Evolutionary conservation across 2,113 vertebrate species (phyloP).

Genomic region (Prionailurus viverrinus): DNA sequence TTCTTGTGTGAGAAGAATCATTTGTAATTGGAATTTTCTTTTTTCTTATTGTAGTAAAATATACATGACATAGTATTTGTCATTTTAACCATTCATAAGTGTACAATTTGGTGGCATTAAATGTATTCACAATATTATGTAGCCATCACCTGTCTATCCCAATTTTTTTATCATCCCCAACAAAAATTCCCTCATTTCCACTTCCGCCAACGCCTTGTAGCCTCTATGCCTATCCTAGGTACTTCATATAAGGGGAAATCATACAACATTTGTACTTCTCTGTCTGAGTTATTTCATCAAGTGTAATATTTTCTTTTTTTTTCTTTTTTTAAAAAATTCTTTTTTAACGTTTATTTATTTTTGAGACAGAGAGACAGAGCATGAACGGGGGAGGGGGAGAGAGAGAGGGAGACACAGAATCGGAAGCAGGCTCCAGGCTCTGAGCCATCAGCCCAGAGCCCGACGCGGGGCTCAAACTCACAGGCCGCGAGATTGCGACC

Average conservation of each 20-base stretch:
- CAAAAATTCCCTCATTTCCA: not conserved
- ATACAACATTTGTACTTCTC: not conserved
- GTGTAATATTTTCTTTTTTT: not conserved
- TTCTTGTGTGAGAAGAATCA: not conserved
- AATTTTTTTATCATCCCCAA: not conserved
- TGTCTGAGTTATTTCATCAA: slow-evolving; percentile 36
- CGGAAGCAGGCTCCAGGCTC: no score
- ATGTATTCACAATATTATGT: not conserved
- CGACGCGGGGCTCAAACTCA: no score
- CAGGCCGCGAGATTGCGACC: no score
- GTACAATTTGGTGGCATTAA: not conserved
- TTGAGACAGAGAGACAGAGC: no score
- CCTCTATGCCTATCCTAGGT: not conserved
- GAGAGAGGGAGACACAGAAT: no score
- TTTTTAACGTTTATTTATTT: no score
- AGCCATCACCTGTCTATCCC: not conserved
- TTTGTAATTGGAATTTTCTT: slow-evolving; percentile 49
- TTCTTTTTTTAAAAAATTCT: no score
- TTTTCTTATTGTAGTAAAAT: slow-evolving; percentile 42
- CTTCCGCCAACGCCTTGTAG: not conserved
- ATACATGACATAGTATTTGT: not conserved
- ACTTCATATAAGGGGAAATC: not conserved
- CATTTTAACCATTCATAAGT: slow-evolving; percentile 35
- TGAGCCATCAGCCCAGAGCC: no score
- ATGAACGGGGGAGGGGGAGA: no score